Evolutionary conservation across 1,140 invertebrate genomes (phyloP), one percentile per base, ranked within the genome.

Genomic region (Brachionus paranguensis): DNA sequence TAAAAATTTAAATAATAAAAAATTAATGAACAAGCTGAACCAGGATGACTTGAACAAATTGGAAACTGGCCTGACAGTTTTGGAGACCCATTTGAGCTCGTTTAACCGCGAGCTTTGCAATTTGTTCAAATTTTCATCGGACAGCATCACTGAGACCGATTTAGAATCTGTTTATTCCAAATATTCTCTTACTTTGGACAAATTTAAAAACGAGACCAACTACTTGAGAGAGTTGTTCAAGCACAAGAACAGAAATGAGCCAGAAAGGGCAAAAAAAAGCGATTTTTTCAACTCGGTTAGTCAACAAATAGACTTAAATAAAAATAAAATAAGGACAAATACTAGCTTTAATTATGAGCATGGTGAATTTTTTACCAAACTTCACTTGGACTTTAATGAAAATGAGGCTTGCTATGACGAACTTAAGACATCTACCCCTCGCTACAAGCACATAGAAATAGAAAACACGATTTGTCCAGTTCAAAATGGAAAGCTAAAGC

Each of bases 1-100:
- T 6, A 76, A 76, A 50, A 76, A 76, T 27, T 76, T 50, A 53
- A 76, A 76, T n/a, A 76, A 76, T 29, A 76, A 14, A 76, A 76
- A 76, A 2, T 27, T 76, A 33, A 24, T 76, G 24, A 14, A 76
- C 47, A 27, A 45, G 10, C 47, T 76, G 20, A 76, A 50, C 14
- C 43, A 50, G 14, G 8, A 20, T 0, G 72, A 50, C n/a, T 76
- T 76, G 72, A 20, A 76, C 47, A 11, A 17, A 33, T 14, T 76
- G 20, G 72, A 76, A 3, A 14, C 45, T 5, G 27, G 12, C 14
- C n/a, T 76, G 24, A 76, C 17, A 6, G 24, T 29, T 27, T 24
- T 76, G n/a, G 43, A 76, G 27, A 76, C 17, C 24, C 43, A 76
- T 50, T 53, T 76, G 27, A 76, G 50, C 8, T 12, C 33, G 27